These are phyloP conservation scores for Neosalanx taihuensis DNA, from an alignment of 2,797 vertebrate species.

Conservation along the genomic window DNA sequence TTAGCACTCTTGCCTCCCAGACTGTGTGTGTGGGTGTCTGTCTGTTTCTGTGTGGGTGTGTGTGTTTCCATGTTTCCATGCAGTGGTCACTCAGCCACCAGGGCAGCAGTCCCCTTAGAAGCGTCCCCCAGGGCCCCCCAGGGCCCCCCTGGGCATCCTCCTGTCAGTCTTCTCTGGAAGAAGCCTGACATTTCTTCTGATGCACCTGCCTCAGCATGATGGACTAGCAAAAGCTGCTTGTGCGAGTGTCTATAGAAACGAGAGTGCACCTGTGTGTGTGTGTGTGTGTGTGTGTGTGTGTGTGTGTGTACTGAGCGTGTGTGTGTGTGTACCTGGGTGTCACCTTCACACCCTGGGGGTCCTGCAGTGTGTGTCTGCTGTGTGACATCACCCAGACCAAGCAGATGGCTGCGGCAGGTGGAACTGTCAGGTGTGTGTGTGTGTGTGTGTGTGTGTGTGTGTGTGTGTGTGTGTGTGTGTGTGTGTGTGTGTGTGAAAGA, in stretches of 20 bases:
- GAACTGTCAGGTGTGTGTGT: background rate
- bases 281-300: background rate
- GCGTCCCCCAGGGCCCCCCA: no score
- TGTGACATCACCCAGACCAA: background rate
- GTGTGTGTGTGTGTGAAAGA: background rate
- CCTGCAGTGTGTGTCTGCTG: constrained; percentile 2
- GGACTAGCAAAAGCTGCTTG: background rate
- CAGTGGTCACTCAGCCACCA: constrained; percentile 14
- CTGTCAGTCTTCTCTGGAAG: background rate
- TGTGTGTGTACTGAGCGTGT: background rate
- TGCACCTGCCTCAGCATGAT: background rate
- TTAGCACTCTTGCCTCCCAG: background rate
- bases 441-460: background rate
- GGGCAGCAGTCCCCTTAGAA: constrained; percentile 22
- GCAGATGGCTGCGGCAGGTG: constrained; percentile 6
- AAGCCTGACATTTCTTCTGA: no score
- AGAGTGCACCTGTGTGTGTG: background rate
- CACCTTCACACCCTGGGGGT: background rate
- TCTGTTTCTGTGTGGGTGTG: constrained; percentile 10
- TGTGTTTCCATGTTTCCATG: background rate
- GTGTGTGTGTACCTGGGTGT: background rate
- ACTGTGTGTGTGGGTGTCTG: background rate
- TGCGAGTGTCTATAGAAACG: background rate
- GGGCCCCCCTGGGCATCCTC: constrained; percentile 12
- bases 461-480: constrained; percentile 4